Percentiles rank a stretch among this genome's conserved stretches.
Conservation (phyloP, 92 coral and sea anemone genomes). For the Chrysogorgia sp. region DNA sequence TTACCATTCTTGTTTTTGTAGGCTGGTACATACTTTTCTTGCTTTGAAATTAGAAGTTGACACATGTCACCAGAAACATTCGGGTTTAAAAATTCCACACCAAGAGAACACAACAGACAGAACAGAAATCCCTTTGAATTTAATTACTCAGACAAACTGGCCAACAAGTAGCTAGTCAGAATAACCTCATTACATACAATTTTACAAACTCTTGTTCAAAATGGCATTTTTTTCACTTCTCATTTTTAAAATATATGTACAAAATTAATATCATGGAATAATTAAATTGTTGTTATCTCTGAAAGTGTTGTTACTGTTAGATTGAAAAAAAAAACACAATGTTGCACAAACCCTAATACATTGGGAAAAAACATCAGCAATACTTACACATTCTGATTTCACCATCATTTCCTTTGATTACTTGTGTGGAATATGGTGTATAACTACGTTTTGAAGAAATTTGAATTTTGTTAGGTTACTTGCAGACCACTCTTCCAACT, state of each 20-base stretch:
- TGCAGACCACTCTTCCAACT: slow-evolving; percentile 35
- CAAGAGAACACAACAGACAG: slow-evolving; percentile 56
- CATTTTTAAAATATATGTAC: too few relatives aligned
- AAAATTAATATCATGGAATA: background rate
- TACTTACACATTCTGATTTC: slow-evolving; percentile 57
- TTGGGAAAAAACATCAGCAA: background rate
- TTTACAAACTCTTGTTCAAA: too few relatives aligned
- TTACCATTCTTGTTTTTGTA: background rate
- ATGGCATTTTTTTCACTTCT: too few relatives aligned
- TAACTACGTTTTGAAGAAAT: slow-evolving; percentile 23
- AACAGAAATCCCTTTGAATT: background rate
- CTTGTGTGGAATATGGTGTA: slow-evolving; percentile 45
- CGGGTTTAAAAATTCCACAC: slow-evolving; percentile 52
- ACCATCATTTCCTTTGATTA: slow-evolving; percentile 44
- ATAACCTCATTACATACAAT: too few relatives aligned
- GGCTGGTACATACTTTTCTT: slow-evolving; percentile 53
- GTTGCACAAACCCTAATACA: background rate
- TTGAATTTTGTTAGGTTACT: slow-evolving; percentile 38
- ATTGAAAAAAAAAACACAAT: background rate
- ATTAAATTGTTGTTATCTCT: background rate
- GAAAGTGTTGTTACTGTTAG: background rate
- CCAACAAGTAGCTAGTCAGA: too few relatives aligned
- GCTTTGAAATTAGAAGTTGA: slow-evolving; percentile 42
- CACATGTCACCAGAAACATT: slow-evolving; percentile 61
- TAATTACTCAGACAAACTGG: too few relatives aligned